phyloP scores from a whole-genome alignment of 2,888 invertebrate species.

The Diogma glabrata region DNA sequence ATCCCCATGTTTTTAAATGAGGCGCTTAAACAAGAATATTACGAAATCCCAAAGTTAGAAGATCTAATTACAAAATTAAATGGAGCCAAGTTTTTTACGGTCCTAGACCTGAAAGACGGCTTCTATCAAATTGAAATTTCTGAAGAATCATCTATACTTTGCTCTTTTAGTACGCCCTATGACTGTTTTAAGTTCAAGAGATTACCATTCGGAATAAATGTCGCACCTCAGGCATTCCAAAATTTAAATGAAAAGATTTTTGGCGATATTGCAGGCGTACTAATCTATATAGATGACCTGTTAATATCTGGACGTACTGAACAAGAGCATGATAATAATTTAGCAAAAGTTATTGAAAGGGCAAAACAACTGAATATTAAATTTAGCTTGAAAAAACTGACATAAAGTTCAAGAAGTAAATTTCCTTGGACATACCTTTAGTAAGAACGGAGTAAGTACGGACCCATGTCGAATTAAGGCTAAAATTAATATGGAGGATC shows the following conservation, averaged over 20 bases:
- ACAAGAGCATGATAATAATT: slow-evolving; percentile 14
- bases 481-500: slow-evolving; percentile 3
- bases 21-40: too few relatives aligned
- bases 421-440: slow-evolving; percentile 15
- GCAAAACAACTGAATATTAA: slow-evolving; percentile 12
- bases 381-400: slow-evolving; percentile 14
- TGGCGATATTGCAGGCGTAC: neutral
- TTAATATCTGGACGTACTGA: slow-evolving; percentile 12
- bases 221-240: neutral
- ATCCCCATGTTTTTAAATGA: too few relatives aligned
- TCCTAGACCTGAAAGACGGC: too few relatives aligned
- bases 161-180: neutral
- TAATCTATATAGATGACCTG: slow-evolving; percentile 16
- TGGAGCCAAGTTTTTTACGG: too few relatives aligned
- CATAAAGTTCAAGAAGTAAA: slow-evolving; percentile 12
- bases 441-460: neutral
- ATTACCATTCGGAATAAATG: neutral
- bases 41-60: too few relatives aligned
- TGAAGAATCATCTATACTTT: too few relatives aligned
- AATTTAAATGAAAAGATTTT: neutral
- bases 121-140: too few relatives aligned
- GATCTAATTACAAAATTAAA: too few relatives aligned
- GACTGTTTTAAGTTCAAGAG: neutral
- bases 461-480: slow-evolving; percentile 8
- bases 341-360: slow-evolving; percentile 11